Conservation (phyloP, 2,113 vertebrate genomes). For the Bothrops jararaca region DNA sequence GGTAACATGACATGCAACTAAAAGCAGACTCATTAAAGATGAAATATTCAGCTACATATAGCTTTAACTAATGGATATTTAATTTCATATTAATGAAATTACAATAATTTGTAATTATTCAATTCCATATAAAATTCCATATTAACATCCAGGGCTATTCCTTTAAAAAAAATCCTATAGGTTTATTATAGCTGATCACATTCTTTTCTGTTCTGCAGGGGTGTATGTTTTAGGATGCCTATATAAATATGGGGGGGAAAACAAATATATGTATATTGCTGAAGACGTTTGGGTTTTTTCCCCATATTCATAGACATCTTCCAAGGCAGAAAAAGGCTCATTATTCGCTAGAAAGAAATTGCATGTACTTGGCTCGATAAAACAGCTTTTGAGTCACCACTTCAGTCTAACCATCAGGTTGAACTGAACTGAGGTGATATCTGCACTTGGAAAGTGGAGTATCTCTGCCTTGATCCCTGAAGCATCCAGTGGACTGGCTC, state of each 20-base stretch:
- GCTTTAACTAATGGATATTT: constrained; percentile 1
- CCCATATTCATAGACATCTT: background rate
- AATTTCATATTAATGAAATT: background rate
- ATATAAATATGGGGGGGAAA: background rate
- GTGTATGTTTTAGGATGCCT: background rate
- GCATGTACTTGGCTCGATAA: rapidly evolving
- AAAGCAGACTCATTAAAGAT: constrained; percentile 14
- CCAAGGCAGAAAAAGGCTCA: background rate
- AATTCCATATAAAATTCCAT: background rate
- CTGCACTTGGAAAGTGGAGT: background rate
- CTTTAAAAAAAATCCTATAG: background rate
- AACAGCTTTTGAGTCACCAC: background rate
- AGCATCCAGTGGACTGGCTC: background rate
- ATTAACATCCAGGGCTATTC: background rate
- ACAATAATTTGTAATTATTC: background rate
- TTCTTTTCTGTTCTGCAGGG: background rate
- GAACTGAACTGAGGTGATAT: background rate
- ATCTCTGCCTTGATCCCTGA: background rate
- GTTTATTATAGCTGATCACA: background rate
- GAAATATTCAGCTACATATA: constrained; percentile 5
- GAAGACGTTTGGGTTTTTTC: background rate
- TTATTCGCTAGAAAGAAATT: constrained; percentile 33
- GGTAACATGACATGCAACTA: constrained; percentile 44
- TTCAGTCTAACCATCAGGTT: background rate
- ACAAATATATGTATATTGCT: background rate